Conservation (phyloP, 2,113 vertebrate genomes). For the Podarcis raffonei region DNA sequence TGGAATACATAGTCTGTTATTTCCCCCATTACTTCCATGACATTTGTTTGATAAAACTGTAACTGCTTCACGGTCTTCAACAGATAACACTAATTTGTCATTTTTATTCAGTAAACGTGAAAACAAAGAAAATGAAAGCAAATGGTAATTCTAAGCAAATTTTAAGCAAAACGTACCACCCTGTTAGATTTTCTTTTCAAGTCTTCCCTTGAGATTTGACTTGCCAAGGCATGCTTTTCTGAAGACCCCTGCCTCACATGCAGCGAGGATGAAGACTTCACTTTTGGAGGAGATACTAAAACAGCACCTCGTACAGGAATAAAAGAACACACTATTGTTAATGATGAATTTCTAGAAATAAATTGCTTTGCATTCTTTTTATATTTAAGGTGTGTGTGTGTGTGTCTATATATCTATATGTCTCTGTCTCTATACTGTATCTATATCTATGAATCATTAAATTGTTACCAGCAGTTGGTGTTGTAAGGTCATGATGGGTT, state of each 20-base stretch:
- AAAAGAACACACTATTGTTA: slow-evolving; percentile 23
- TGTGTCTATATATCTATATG: neutral
- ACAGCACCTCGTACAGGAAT: slow-evolving; percentile 78
- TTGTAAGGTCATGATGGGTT: slow-evolving; percentile 82
- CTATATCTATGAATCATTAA: slow-evolving; percentile 6
- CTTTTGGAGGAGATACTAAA: slow-evolving; percentile 79
- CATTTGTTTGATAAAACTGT: neutral
- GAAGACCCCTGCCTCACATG: slow-evolving; percentile 56
- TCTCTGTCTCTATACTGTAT: too few species aligned
- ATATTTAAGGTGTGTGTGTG: neutral
- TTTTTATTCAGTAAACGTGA: neutral
- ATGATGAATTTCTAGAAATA: slow-evolving; percentile 7
- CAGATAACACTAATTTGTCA: neutral
- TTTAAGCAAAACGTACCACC: slow-evolving; percentile 49
- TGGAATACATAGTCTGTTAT: neutral
- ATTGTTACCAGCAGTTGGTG: slow-evolving; percentile 79
- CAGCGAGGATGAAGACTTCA: slow-evolving; percentile 59
- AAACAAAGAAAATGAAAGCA: neutral
- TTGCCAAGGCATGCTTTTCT: slow-evolving; percentile 50
- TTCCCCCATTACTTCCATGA: neutral
- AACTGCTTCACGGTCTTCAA: neutral
- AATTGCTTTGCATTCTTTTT: slow-evolving; percentile 2
- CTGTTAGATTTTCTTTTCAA: slow-evolving; percentile 48
- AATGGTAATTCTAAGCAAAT: slow-evolving; percentile 13
- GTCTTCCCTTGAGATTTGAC: slow-evolving; percentile 45